Evolutionary conservation across 2,113 vertebrate species (phyloP), one percentile per base, ranked within the genome.

Genomic region (Rhinopomastus cyanomelas): DNA sequence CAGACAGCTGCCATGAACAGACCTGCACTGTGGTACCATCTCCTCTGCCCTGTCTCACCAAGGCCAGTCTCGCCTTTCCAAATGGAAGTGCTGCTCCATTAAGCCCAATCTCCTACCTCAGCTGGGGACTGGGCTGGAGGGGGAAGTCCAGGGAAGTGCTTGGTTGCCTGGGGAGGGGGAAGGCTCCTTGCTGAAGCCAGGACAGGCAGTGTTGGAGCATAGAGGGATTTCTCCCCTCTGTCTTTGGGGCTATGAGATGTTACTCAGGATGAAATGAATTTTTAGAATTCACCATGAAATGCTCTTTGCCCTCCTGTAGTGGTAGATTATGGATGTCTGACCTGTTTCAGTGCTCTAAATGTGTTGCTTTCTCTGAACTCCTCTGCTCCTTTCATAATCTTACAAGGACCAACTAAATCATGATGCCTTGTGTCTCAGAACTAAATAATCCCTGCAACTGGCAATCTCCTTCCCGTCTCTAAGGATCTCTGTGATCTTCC

Each of bases 401-500:
- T 87, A 79, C 90, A 74, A 88, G 88, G 48, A 67, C 77, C 52
- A 30, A 59, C 37, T 80, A 92, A 95, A 85, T 49, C 95, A 71
- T 36, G n/a, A 52, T 0, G 21, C 67, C 93, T 85, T 60, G 32
- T 66, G 37, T 92, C 69, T 76, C 60, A 60, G 88, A 92, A 84
- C 67, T 51, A 44, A 93, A 74, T 90, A 94, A 95, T 93, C 90
- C 84, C 69, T 11, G 5, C 74, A 55, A 60, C 39, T 59, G 39
- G 52, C 71, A 39, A 60, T 52, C 62, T 80, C 64, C 57, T 83
- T 46, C 88, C 88, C 2, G 2, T 84, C 61, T 84, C 86, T 62
- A 90, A 87, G 67, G 81, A 85, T 64, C 59, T 69, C 30, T 27
- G 29, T 92, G 88, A 93, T 93, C 78, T 90, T 94, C 81, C 55